Evolutionary conservation across 2,113 vertebrate genomes (phyloP), one percentile per base, ranked within the genome.

Genomic region (Siphamia tubifer): DNA sequence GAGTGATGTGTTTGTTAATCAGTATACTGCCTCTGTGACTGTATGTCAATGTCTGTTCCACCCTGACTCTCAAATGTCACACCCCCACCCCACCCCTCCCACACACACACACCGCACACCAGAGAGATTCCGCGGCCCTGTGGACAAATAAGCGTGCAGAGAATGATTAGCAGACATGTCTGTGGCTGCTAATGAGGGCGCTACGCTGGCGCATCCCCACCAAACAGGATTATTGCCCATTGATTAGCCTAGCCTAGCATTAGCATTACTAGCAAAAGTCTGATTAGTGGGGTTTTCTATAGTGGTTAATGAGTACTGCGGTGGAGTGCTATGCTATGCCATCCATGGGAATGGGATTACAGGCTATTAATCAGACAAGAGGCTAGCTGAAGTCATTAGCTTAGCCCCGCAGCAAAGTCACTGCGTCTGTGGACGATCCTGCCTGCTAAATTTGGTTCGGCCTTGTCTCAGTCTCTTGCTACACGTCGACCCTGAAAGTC

Each of bases 81-180:
- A n/a, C n/a, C n/a, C n/a, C n/a, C n/a, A n/a, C n/a, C 6, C 27
- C 62, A 30, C 54, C 28, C 36, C 35, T 0, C 24, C 12, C 54
- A 6, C 38, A 12, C 3, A 20, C 7, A 6, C 36, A 19, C 23
- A 27, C 67, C n/a, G 35, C 53, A 17, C 54, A 39, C 52, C 11
- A 42, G 68, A 79, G 84, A 61, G 62, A 81, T 86, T 89, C 73
- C 24, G 15, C 31, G 2, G 58, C 67, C 83, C 62, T 21, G 67
- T 78, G 85, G 84, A 91, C 86, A 91, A 88, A 92, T 90, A 81
- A 62, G 76, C 35, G 15, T 81, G 82, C 57, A 28, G 67, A 58
- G 65, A 91, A 86, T 88, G 87, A 92, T 91, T 90, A 89, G 82
- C 77, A 73, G 83, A 74, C 81, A 79, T 85, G 84, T 87, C 79